Base-by-base conservation (phyloP, 2,888 invertebrate genomes). In the Brachypalpus laphriformis region DNA sequence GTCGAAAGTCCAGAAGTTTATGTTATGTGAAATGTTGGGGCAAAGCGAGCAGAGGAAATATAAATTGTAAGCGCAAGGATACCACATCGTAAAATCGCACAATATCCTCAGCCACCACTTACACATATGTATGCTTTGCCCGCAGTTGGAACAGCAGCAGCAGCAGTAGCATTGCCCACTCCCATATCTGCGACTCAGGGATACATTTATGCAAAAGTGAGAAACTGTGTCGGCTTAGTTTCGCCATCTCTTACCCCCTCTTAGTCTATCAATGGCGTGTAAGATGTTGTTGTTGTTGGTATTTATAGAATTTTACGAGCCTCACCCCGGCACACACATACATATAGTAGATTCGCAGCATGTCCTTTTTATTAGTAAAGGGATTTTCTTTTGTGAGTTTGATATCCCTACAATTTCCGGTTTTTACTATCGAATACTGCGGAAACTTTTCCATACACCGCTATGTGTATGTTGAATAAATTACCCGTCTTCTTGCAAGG, bases 401-500 rank as follows among this genome's bases (percentile, higher is more conserved):
- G 54, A 61, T 74, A 70, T 77, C 45, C 45, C 54, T 31, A 16
- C 66, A 66, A 74, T 51, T 80, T 74, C 72, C 65, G 70, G 56
- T 45, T 78, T 78, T 80, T 80, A 74, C 51, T 80, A 74, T 74
- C 59, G n/a, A 80, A 80, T 28, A 51, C 74, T 66, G 66, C 61
- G 59, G 68, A 59, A 63, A 74, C 59, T 66, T 51, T 65, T 63
- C 37, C n/a, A 47, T 59, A 65, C 28, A 51, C 59, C 34, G 7
- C n/a, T 71, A 28, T 45, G 54, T 66, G 42, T 14, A 70, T 25
- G 47, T 51, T 66, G 81, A 74, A 74, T 81, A 81, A 59, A 81
- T 81, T 59, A 45, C 20, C 20, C 11, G 42, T 37, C 74, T 45
- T 65, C 25, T 59, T n/a, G 63, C 45, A 59, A 59, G 37, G 61